Conservation (phyloP, 2,888 invertebrate genomes). For the Hydrotaea cyrtoneurina region DNA sequence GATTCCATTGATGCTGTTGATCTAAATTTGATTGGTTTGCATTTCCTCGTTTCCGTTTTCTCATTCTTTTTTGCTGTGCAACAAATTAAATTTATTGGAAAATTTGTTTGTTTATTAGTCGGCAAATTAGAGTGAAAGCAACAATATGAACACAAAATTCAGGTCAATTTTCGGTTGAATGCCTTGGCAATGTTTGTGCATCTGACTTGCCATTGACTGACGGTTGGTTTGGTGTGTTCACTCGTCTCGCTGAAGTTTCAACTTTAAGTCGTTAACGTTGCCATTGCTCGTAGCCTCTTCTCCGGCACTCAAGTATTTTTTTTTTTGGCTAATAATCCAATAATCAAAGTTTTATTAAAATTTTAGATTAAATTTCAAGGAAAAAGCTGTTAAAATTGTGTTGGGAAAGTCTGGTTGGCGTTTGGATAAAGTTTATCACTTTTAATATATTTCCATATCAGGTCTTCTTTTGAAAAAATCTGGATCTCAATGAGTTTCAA, state of each 20-base stretch:
- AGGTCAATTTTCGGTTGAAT: conserved; percentile 3
- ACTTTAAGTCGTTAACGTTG: too few species aligned
- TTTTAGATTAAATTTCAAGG: neutral
- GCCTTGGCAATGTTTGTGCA: neutral
- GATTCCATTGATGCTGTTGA: neutral
- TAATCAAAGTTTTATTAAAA: neutral
- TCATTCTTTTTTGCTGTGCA: neutral
- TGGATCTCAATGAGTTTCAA: too few species aligned
- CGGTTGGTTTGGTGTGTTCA: neutral
- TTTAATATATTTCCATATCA: too few species aligned
- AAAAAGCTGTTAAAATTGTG: neutral
- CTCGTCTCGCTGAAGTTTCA: too few species aligned
- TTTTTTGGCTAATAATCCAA: neutral
- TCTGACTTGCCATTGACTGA: neutral
- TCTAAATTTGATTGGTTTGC: conserved; percentile 10
- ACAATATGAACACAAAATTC: neutral
- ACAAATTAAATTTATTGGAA: neutral
- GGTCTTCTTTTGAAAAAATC: too few species aligned
- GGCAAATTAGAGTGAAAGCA: neutral
- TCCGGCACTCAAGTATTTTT: too few species aligned
- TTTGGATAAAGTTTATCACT: too few species aligned
- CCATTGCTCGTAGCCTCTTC: too few species aligned
- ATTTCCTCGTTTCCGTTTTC: conserved; percentile 7
- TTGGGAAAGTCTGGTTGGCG: too few species aligned
- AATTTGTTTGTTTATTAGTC: neutral